Percentiles rank a stretch among this genome's conserved stretches.
Evolutionary conservation across 2,113 vertebrate genomes (phyloP).

Genomic region (Neolamprologus caudopunctatus): DNA sequence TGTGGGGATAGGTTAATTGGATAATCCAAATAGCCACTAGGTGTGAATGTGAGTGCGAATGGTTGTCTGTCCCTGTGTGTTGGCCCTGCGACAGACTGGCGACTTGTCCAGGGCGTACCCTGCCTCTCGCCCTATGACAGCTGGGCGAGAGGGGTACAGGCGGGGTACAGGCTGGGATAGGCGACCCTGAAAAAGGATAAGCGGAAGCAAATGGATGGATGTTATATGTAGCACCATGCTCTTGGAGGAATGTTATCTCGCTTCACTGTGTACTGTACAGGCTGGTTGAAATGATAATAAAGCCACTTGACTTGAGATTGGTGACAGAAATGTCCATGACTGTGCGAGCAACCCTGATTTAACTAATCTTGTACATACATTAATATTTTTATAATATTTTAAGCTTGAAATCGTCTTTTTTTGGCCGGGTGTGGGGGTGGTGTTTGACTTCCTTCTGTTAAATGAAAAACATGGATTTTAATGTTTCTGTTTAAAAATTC

Average conservation of each 20-base stretch:
- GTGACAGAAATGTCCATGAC: neutral
- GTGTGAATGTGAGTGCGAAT: neutral
- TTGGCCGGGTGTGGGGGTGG: rapidly evolving
- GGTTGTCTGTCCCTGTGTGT: neutral
- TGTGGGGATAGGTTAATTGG: neutral
- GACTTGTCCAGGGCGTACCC: neutral
- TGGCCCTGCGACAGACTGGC: neutral
- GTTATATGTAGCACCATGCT: neutral
- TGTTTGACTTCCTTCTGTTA: neutral
- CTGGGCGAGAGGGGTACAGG: neutral
- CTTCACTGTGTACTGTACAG: neutral
- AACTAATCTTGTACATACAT: neutral
- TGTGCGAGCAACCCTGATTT: neutral
- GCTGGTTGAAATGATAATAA: neutral
- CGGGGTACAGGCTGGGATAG: neutral
- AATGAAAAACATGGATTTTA: neutral
- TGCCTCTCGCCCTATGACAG: rapidly evolving
- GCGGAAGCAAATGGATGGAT: neutral
- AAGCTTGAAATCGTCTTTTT: neutral
- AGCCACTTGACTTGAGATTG: neutral
- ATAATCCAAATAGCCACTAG: neutral
- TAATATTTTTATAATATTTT: neutral
- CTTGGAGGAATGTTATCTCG: neutral
- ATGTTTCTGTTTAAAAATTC: neutral
- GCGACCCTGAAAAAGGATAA: neutral